Base-by-base conservation (phyloP, 1,140 invertebrate species). In the Tetraneura akinire region DNA sequence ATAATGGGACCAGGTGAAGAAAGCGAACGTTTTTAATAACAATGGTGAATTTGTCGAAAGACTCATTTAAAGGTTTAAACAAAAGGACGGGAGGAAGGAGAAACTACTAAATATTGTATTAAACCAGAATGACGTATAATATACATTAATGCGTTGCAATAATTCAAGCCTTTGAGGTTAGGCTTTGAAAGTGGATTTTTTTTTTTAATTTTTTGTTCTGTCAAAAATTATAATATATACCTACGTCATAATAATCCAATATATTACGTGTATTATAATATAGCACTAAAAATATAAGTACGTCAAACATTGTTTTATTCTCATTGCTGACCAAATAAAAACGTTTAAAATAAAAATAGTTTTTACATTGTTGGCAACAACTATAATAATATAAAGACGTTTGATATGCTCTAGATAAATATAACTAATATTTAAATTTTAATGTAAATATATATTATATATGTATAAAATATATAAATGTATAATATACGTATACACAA, bases 21-120 rank as follows among this genome's bases (percentile, higher is more conserved):
- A n/a, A 29, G 26, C 55, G n/a, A 76, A 42, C 55, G 57, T 76
- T 51, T 76, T 53, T 47, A 76, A 76, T 51, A 57, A 76, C 49
- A 76, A 76, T 57, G 32, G 71, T 32, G 37, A 76, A 76, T 57
- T 76, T 76, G 71, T 76, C 51, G 71, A 76, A 76, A 76, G 51
- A 37, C 71, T 57, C 71, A 76, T 57, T 76, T 76, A 42, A 23
- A 42, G 71, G 51, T 57, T 57, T 76, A 57, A 29, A 23, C 11
- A 29, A 57, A 76, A 57, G 42, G 71, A 76, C 71, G 37, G 71
- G n/a, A n/a, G 10, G 32, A 53, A 45, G 29, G 32, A 37, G 3
- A 37, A 4, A 3, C 32, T 4, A 37, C 32, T 37, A 37, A n/a
- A n/a, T n/a, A n/a, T n/a, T n/a, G n/a, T n/a, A n/a, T n/a, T n/a